phyloP scores from a whole-genome alignment of 2,797 vertebrate species.

The Meda fulgida region DNA sequence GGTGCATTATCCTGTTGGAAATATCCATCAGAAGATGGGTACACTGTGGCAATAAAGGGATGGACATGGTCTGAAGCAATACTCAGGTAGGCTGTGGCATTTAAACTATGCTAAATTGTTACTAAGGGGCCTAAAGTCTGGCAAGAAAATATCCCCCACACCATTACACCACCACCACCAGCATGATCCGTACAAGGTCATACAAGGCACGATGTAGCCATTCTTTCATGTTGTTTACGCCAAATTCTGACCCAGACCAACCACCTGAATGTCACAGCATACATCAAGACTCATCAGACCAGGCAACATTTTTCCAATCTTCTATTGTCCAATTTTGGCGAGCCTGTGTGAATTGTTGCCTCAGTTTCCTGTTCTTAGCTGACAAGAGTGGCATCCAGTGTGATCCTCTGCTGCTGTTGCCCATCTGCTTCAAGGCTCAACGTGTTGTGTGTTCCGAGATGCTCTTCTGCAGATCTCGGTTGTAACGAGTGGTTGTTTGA shows the following conservation, averaged over 20 bases:
- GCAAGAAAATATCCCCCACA: background rate
- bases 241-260: background rate
- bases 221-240: background rate
- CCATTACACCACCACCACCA: background rate
- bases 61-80: background rate
- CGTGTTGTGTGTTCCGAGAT: background rate
- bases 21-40: background rate
- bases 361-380: background rate
- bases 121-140: background rate
- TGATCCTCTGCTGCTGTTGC: background rate
- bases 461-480: background rate
- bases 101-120: background rate
- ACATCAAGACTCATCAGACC: background rate
- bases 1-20: background rate
- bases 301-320: background rate
- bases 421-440: background rate
- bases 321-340: background rate
- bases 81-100: background rate
- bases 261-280: background rate
- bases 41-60: background rate
- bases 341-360: background rate
- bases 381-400: background rate
- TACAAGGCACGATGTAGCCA: background rate
- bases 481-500: background rate
- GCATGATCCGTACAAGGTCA: background rate